Evolutionary conservation across 2,797 vertebrate genomes (phyloP).

Genomic region (Sebastes kiyomatsui): DNA sequence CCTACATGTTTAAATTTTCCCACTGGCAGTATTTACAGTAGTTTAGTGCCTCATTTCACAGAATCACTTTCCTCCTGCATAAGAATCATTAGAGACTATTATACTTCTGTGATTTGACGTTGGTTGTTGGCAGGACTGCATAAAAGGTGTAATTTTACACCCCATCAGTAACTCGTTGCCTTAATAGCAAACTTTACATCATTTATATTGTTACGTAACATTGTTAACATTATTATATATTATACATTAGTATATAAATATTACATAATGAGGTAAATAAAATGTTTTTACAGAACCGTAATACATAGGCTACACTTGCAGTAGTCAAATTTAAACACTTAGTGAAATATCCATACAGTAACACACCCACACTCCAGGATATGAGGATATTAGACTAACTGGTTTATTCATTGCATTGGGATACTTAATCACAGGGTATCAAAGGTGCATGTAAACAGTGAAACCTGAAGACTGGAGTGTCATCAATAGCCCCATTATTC

Average conservation of each 20-base stretch:
- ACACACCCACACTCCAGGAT: neutral
- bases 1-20: no score
- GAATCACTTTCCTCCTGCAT: neutral
- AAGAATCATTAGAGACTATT: neutral
- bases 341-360: neutral
- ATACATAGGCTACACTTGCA: neutral
- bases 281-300: neutral
- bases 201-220: neutral
- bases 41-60: neutral
- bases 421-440: conserved; percentile 59
- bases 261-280: neutral
- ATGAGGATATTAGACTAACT: conserved; percentile 17
- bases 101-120: neutral
- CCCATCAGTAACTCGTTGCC: neutral
- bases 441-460: conserved; percentile 61
- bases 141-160: neutral
- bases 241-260: neutral
- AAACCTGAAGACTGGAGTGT: conserved; percentile 59
- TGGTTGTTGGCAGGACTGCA: neutral
- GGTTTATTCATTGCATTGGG: conserved; percentile 62
- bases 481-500: conserved; percentile 64
- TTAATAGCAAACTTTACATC: neutral
- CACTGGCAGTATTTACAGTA: neutral
- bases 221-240: neutral
- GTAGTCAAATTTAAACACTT: neutral